A percentile compares a stretch with the other conserved stretches of the same genome.
Conservation (phyloP, 2,113 vertebrate genomes). For the Aix galericulata region DNA sequence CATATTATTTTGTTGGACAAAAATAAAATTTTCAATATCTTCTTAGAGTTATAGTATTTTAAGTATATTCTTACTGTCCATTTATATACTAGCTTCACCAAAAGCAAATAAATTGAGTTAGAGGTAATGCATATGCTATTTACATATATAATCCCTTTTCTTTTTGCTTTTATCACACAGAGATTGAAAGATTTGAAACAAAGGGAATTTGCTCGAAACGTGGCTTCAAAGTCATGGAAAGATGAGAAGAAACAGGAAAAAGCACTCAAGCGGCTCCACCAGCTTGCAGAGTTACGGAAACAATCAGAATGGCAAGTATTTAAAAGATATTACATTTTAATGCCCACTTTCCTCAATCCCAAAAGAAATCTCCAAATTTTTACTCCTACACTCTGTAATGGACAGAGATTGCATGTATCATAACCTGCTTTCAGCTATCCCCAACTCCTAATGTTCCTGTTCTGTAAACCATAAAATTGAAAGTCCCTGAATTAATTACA, state of each 20-base stretch:
- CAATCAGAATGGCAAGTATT: slow-evolving; percentile 86
- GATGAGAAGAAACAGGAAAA: slow-evolving; percentile 98
- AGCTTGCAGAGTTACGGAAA: slow-evolving; percentile 91
- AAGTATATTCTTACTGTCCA: neutral
- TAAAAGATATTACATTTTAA: neutral
- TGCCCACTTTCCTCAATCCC: neutral
- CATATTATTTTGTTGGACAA: neutral
- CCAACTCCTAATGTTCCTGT: neutral
- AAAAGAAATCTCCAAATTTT: slow-evolving; percentile 26
- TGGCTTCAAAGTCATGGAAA: slow-evolving; percentile 98
- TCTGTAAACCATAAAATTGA: slow-evolving; percentile 30
- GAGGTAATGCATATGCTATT: neutral
- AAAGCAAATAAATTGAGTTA: neutral
- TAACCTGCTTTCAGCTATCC: neutral
- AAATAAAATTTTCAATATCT: neutral
- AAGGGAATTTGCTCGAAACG: slow-evolving; percentile 96
- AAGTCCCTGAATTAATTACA: slow-evolving; percentile 33
- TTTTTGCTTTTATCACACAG: slow-evolving; percentile 71
- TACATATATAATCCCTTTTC: neutral
- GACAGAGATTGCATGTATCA: neutral
- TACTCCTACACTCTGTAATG: neutral
- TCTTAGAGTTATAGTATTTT: neutral
- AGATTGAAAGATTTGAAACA: slow-evolving; percentile 98
- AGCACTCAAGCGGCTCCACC: slow-evolving; percentile 92
- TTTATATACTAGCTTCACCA: neutral